Percentiles rank a stretch among this genome's conserved stretches.
Conservation (phyloP, 1,140 invertebrate species). For the Aculops lycopersici region DNA sequence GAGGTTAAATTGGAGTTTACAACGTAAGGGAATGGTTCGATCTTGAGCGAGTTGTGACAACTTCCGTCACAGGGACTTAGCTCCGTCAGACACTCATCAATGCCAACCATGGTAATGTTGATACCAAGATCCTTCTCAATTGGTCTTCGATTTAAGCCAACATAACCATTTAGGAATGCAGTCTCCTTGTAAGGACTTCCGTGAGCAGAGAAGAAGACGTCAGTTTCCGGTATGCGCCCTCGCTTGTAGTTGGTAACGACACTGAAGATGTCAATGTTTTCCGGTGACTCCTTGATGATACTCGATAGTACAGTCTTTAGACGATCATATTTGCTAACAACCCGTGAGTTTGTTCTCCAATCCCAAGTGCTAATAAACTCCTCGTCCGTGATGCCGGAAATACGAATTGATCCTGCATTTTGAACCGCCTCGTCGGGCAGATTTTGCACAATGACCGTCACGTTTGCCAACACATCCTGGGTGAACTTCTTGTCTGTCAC, state of each 20-base stretch:
- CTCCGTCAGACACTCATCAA: slow-evolving; percentile 81
- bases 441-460: slow-evolving; percentile 62
- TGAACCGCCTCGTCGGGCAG: slow-evolving; percentile 76
- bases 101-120: slow-evolving; percentile 84
- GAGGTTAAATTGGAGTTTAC: slow-evolving; percentile 87
- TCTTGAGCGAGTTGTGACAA: slow-evolving; percentile 63
- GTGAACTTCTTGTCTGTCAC: slow-evolving; percentile 76
- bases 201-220: slow-evolving; percentile 71
- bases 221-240: slow-evolving; percentile 54
- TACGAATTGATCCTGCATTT: slow-evolving; percentile 64
- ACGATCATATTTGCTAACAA: slow-evolving; percentile 51
- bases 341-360: slow-evolving; percentile 40
- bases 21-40: slow-evolving; percentile 55
- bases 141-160: slow-evolving; percentile 64
- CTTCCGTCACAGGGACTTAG: slow-evolving; percentile 70
- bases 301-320: slow-evolving; percentile 50
- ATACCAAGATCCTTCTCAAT: slow-evolving; percentile 72
- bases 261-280: slow-evolving; percentile 82
- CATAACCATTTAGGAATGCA: slow-evolving; percentile 62
- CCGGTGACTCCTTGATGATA: slow-evolving; percentile 39
- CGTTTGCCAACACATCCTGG: slow-evolving; percentile 62
- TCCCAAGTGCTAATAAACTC: slow-evolving; percentile 74
- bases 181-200: slow-evolving; percentile 82
- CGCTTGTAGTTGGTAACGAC: slow-evolving; percentile 37
- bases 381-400: slow-evolving; percentile 8